Evolutionary conservation across 2,888 invertebrate species (phyloP).

Genomic region (Hypercompe scribonia): DNA sequence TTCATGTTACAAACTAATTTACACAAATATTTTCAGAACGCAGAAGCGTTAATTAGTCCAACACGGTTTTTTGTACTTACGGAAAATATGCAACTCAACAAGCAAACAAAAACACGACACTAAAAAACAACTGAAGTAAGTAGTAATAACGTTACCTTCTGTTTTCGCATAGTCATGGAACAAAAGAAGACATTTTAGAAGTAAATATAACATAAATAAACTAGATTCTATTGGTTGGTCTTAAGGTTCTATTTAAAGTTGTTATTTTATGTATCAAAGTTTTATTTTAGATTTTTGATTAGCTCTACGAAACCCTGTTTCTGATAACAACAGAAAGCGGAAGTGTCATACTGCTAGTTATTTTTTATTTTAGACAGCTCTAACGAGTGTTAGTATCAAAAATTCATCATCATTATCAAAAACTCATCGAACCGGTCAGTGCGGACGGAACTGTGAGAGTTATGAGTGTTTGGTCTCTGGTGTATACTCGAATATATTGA

Average conservation of each 20-base stretch:
- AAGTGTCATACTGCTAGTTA: too few relatives aligned
- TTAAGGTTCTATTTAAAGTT: background rate
- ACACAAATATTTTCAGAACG: slow-evolving; percentile 4
- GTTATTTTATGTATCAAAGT: background rate
- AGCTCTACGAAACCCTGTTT: too few relatives aligned
- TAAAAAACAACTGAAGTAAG: slow-evolving; percentile 30
- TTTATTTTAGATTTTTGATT: background rate
- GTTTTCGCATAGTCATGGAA: slow-evolving; percentile 77
- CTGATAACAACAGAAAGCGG: too few relatives aligned
- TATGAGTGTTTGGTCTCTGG: too few relatives aligned
- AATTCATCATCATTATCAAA: too few relatives aligned
- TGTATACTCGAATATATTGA: too few relatives aligned
- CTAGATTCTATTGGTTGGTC: background rate
- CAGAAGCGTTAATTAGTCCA: slow-evolving; percentile 10
- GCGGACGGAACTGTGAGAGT: too few relatives aligned
- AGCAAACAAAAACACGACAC: slow-evolving; percentile 42
- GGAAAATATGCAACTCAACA: slow-evolving; percentile 18
- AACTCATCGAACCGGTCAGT: too few relatives aligned
- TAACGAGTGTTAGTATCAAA: too few relatives aligned
- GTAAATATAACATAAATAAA: background rate
- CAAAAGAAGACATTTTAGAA: slow-evolving; percentile 67
- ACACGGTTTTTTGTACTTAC: slow-evolving; percentile 2
- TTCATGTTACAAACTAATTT: background rate
- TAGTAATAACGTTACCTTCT: slow-evolving; percentile 76
- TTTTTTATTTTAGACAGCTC: too few relatives aligned